Conservation (phyloP, 2,797 vertebrate genomes). For the Neoniphon sammara region DNA sequence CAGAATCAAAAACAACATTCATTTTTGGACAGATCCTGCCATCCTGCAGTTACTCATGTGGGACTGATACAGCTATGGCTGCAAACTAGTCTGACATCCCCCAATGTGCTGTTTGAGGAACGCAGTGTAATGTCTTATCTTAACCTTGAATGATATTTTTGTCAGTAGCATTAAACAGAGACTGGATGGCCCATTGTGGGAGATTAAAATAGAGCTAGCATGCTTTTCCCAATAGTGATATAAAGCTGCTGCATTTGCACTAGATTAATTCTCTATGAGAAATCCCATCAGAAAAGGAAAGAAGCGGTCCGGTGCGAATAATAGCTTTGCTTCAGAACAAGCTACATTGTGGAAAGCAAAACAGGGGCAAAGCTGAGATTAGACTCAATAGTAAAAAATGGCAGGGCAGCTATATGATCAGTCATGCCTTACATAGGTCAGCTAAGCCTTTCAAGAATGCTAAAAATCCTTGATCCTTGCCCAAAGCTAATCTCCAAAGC, state of each 20-base stretch:
- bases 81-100: conserved; percentile 6
- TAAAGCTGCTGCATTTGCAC: conserved; percentile 43
- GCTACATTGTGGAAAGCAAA: conserved; percentile 4
- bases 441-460: conserved; percentile 75
- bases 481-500: conserved; percentile 62
- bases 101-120: conserved; percentile 18
- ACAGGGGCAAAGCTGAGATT: conserved; percentile 57
- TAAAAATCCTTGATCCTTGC: conserved; percentile 69
- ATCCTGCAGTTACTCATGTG: conserved; percentile 14
- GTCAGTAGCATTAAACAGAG: conserved; percentile 25
- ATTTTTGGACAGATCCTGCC: conserved; percentile 21
- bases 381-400: conserved; percentile 52
- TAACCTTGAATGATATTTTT: conserved; percentile 43
- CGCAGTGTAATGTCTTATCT: conserved; percentile 19
- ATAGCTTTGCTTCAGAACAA: conserved; percentile 37
- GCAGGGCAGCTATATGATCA: conserved; percentile 65
- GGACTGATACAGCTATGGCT: conserved; percentile 1
- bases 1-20: background rate
- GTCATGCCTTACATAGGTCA: conserved; percentile 66
- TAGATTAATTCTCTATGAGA: conserved; percentile 35
- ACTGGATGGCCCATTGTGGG: conserved; percentile 12
- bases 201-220: conserved; percentile 37
- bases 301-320: conserved; percentile 50
- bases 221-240: conserved; percentile 18
- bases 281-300: conserved; percentile 52